phyloP scores from a whole-genome alignment of 2,113 vertebrate genomes.

The Tympanuchus pallidicinctus region DNA sequence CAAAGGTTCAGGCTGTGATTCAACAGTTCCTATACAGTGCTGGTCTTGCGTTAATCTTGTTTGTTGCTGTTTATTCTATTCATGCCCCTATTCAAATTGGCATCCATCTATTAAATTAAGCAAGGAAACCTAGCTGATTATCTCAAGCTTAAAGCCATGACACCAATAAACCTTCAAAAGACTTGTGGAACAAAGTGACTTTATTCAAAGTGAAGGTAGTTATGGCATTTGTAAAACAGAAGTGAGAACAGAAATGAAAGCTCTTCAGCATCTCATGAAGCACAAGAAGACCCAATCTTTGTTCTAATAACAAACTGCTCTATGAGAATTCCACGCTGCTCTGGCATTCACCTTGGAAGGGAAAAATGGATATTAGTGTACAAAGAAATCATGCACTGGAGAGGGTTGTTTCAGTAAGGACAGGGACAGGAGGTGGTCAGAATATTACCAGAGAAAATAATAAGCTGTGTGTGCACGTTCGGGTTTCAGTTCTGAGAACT shows the following conservation, averaged over 20 bases:
- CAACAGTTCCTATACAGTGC: too few species aligned
- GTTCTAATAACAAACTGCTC: not conserved
- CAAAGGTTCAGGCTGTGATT: too few species aligned
- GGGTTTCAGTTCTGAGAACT: not conserved
- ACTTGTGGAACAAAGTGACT: not conserved
- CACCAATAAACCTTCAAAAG: not conserved
- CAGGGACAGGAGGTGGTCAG: not conserved
- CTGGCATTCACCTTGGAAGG: not conserved
- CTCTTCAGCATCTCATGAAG: not conserved
- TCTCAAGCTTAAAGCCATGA: not conserved
- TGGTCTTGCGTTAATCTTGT: not conserved
- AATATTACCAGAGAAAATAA: not conserved
- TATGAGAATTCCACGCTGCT: fast-evolving
- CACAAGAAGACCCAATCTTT: not conserved
- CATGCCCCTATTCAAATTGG: not conserved
- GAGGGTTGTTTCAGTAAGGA: not conserved
- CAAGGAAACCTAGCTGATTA: not conserved
- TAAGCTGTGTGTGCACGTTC: not conserved
- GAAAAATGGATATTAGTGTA: not conserved
- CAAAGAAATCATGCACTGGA: not conserved
- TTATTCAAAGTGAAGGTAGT: not conserved
- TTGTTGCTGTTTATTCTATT: not conserved
- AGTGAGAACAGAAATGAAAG: not conserved
- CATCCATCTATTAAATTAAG: not conserved
- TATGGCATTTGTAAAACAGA: not conserved